These are phyloP conservation scores for Athalia circularis DNA, from an alignment of 2,888 invertebrate genomes.

Conservation along the genomic window DNA sequence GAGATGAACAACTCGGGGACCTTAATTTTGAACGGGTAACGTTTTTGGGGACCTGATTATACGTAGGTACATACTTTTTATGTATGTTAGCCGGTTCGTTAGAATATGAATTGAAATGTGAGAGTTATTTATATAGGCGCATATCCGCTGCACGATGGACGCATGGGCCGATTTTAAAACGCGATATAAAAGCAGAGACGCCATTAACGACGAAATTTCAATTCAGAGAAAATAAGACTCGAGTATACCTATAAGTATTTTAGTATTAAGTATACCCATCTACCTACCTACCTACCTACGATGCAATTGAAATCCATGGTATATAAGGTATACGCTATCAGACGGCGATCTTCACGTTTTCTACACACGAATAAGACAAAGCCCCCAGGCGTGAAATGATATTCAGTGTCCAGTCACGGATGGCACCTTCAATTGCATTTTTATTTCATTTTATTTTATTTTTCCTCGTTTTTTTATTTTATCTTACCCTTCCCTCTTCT, in stretches of 20 bases:
- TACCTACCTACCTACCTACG: conserved; percentile 15
- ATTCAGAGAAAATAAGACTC: conserved; percentile 31
- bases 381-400: conserved; percentile 72
- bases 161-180: conserved; percentile 32
- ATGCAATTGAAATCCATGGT: conserved; percentile 71
- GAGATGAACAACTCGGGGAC: no score
- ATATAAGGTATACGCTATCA: conserved; percentile 63
- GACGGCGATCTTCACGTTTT: conserved; percentile 73
- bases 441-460: not conserved
- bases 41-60: no score
- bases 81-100: not conserved
- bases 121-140: no score
- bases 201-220: conserved; percentile 45
- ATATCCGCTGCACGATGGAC: no score
- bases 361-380: conserved; percentile 73
- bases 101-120: conserved; percentile 8
- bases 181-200: conserved; percentile 24
- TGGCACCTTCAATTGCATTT: conserved; percentile 68
- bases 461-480: no score
- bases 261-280: not conserved
- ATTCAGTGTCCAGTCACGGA: conserved; percentile 74
- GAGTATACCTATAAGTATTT: not conserved
- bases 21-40: no score
- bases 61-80: not conserved
- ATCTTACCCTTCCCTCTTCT: no score